Evolutionary conservation across 2,797 vertebrate genomes (phyloP), one percentile per base, ranked within the genome.

Genomic region (Bovichtus diacanthus): DNA sequence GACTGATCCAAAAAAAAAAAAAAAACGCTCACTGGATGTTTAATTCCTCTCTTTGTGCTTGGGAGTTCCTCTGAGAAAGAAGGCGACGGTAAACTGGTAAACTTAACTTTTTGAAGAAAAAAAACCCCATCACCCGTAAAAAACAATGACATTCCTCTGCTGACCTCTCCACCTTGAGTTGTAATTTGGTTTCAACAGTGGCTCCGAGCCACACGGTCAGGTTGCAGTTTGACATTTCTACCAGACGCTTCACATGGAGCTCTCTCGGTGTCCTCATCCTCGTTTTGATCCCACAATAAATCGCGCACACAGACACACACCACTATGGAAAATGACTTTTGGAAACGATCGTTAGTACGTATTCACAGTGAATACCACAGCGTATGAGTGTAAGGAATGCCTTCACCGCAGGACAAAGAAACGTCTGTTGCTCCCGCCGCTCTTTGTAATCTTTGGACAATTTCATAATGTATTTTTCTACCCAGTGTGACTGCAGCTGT

Each of bases 321-420:
- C 16, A 2, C 27, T 47, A 61, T 72, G 72, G 80, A 90, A 89
- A 90, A 84, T 87, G 65, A 84, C 82, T 80, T 87, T 87, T 93
- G 85, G 77, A 91, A 85, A 85, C 46, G 50, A 78, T 84, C 43
- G 1, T 50, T 47, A 25, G 49, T 21, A 71, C 65, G 43, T 72
- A 65, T 84, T 87, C 74, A 51, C 54, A 74, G 76, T 55, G 78
- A 87, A 83, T 78, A 83, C 83, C 78, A 31, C 76, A 79, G 81
- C 31, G 29, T 65, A 74, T 73, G 87, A 90, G 83, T 49, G 76
- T 80, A 60, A 89, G 83, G 87, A 92, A 89, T 82, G 87, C 65
- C 80, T 91, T 60, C 76, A 60, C 85, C 78, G 34, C 87, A 76
- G 87, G 72, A 94, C 90, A 95, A 91, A 90, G 85, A 76, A 72